These are phyloP conservation scores for Pseudococcus longispinus DNA, from an alignment of 2,888 invertebrate genomes.

Conservation along the genomic window DNA sequence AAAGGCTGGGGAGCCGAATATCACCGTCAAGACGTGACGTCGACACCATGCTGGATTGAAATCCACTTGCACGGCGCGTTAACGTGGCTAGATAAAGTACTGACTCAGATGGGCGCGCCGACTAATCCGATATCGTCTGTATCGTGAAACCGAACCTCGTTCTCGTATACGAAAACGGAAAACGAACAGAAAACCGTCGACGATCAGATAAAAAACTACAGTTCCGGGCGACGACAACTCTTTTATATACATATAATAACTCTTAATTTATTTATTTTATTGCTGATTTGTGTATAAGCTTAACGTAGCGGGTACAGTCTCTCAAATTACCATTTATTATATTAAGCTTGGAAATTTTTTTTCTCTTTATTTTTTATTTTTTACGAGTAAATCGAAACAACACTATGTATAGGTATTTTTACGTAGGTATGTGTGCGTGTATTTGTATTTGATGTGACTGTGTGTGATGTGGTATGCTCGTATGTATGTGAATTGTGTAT, in stretches of 20 bases:
- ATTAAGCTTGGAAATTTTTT: slow-evolving; percentile 10
- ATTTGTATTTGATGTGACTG: background rate
- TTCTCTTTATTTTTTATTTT: background rate
- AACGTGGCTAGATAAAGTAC: slow-evolving; percentile 97
- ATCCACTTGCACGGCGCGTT: slow-evolving; percentile 97
- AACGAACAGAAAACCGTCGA: background rate
- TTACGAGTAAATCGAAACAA: background rate
- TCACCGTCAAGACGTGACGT: slow-evolving; percentile 97
- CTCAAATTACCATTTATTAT: slow-evolving; percentile 2
- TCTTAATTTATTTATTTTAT: background rate
- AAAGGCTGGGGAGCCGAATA: slow-evolving; percentile 99
- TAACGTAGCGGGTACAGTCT: background rate
- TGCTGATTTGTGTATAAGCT: slow-evolving; percentile 11
- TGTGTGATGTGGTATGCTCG: too few species aligned
- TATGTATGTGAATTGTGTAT: background rate
- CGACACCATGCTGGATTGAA: slow-evolving; percentile 99
- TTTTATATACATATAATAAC: background rate
- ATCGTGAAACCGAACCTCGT: slow-evolving; percentile 69
- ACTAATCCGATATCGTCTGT: slow-evolving; percentile 96
- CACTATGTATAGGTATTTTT: slow-evolving; percentile 12
- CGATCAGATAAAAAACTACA: background rate
- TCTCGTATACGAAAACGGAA: background rate
- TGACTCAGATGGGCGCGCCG: slow-evolving; percentile 98
- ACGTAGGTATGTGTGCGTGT: background rate
- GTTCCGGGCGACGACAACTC: background rate